Evolutionary conservation across 1,140 invertebrate species (phyloP).

Genomic region (Pteromalus puparum): DNA sequence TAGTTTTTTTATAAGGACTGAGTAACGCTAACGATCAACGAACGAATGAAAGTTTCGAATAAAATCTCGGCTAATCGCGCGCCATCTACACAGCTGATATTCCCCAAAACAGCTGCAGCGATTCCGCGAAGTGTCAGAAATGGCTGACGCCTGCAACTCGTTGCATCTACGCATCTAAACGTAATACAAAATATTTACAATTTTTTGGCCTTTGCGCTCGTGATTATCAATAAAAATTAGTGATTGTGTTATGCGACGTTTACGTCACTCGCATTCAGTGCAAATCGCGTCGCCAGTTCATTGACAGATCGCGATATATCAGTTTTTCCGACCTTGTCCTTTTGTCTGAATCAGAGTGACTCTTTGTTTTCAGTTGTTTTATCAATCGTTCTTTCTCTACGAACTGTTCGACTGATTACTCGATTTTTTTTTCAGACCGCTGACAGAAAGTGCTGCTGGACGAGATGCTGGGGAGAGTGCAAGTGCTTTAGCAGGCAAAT

Average conservation of each 20-base stretch:
- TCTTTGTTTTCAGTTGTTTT: conserved; percentile 23
- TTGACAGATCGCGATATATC: conserved; percentile 6
- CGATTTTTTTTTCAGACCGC: conserved; percentile 55
- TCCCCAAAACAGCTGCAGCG: background rate
- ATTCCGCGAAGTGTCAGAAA: background rate
- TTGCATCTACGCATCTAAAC: conserved; percentile 7
- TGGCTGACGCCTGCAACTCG: background rate
- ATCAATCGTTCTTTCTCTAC: background rate
- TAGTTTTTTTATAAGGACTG: too few relatives aligned
- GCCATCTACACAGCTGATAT: background rate
- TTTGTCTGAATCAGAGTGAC: background rate
- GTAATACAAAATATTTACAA: conserved; percentile 18
- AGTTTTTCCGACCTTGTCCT: background rate
- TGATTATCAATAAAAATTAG: background rate
- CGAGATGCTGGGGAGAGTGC: conserved; percentile 62
- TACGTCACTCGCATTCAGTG: background rate
- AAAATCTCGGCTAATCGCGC: background rate
- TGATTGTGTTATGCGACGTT: background rate
- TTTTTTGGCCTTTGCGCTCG: background rate
- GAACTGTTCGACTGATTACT: background rate
- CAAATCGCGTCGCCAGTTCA: background rate
- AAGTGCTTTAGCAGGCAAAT: conserved; percentile 63
- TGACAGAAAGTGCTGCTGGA: conserved; percentile 59
- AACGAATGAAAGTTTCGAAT: background rate
- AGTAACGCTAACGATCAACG: too few relatives aligned